Evolutionary conservation across 2,797 vertebrate species (phyloP).

Genomic region (Tokudaia tokunoshimensis): DNA sequence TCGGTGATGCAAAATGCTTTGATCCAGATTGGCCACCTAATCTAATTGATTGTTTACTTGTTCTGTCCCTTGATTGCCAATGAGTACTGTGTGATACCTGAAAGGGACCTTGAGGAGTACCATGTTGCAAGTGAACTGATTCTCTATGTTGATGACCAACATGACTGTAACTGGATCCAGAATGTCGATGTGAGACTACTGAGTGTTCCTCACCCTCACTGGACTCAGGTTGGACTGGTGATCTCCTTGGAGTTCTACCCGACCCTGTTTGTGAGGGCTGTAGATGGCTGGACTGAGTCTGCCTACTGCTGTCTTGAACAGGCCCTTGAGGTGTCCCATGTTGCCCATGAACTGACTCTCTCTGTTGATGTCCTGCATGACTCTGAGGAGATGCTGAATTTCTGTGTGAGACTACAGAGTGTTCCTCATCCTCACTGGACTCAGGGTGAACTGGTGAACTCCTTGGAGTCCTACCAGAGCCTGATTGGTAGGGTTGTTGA

Average conservation of each 20-base stretch:
- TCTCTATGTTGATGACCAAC: not conserved
- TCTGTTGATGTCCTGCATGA: fast-evolving
- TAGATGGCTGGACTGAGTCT: no score
- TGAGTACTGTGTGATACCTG: not conserved
- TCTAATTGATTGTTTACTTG: not conserved
- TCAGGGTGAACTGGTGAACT: fast-evolving
- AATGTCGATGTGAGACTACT: fast-evolving
- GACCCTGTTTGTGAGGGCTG: no score
- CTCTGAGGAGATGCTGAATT: fast-evolving
- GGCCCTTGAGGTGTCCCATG: fast-evolving
- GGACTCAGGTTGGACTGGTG: no score
- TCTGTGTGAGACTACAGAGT: not conserved
- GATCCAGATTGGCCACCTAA: fast-evolving
- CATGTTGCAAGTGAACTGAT: fast-evolving
- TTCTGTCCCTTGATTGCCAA: fast-evolving
- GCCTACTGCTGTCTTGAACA: no score
- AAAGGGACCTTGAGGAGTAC: fast-evolving
- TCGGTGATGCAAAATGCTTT: not conserved
- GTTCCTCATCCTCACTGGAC: not conserved
- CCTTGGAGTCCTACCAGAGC: fast-evolving
- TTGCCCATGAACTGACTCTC: no score
- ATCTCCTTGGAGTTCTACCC: fast-evolving
- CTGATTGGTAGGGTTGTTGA: fast-evolving
- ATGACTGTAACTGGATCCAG: fast-evolving
- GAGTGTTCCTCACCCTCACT: not conserved